Evolutionary conservation across 1,140 invertebrate species (phyloP).

Genomic region (Hyposmocoma kahamanoa): DNA sequence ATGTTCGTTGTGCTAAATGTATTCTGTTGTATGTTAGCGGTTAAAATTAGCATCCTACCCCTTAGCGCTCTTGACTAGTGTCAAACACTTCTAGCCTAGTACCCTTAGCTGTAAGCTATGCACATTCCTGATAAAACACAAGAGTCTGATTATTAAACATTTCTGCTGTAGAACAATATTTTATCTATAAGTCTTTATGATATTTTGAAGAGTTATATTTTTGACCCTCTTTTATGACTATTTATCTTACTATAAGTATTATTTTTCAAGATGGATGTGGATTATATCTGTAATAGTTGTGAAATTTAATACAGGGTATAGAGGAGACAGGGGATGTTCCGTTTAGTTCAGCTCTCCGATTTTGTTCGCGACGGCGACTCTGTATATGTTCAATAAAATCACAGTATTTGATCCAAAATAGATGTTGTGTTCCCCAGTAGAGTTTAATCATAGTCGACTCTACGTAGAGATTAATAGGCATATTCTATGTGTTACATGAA

Average conservation of each 20-base stretch:
- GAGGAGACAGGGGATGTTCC: conserved; percentile 35
- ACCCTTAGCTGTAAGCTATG: conserved; percentile 57
- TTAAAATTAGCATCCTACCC: conserved; percentile 31
- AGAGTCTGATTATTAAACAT: conserved; percentile 67
- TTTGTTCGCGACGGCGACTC: not conserved
- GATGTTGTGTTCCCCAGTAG: conserved; percentile 50
- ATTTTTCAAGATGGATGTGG: conserved; percentile 39
- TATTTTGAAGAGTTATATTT: conserved; percentile 70
- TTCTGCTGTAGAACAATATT: conserved; percentile 63
- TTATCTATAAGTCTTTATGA: conserved; percentile 54
- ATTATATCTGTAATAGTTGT: conserved; percentile 37
- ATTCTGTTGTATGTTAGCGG: conserved; percentile 25
- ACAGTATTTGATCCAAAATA: conserved; percentile 28
- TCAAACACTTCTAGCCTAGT: conserved; percentile 33
- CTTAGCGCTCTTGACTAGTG: conserved; percentile 34
- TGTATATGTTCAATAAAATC: too few species aligned
- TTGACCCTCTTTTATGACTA: conserved; percentile 59
- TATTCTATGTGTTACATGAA: not conserved
- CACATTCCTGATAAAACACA: conserved; percentile 68
- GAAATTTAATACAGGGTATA: conserved; percentile 64
- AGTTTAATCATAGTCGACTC: conserved; percentile 30
- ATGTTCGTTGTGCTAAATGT: conserved; percentile 49
- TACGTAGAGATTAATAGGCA: conserved; percentile 32
- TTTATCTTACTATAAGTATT: conserved; percentile 58
- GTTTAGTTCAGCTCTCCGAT: conserved; percentile 22